phyloP scores from a whole-genome alignment of 2,797 vertebrate species.

The Sphenopsis melanotis region DNA sequence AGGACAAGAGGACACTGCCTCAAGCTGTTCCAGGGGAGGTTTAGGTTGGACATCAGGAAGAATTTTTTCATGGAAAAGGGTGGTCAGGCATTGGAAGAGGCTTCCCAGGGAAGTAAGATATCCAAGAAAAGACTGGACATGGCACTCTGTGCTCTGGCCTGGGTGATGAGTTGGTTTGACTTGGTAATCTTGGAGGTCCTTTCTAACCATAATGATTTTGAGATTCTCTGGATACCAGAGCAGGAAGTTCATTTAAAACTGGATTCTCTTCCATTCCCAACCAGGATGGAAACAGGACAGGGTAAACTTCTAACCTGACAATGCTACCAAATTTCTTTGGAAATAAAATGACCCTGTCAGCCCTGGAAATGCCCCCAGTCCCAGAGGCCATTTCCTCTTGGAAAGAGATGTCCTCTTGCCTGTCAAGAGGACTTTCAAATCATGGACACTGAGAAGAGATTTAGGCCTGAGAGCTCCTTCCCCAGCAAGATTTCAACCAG shows the following conservation, averaged over 20 bases:
- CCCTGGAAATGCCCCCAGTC: neutral
- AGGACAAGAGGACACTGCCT: neutral
- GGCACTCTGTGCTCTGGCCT: neutral
- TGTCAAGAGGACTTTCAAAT: neutral
- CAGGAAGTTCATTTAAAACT: neutral
- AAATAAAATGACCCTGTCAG: neutral
- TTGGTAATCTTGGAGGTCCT: accelerated
- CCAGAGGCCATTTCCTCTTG: neutral
- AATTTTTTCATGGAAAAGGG: neutral
- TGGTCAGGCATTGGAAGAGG: neutral
- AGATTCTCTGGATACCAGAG: neutral
- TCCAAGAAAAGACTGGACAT: neutral
- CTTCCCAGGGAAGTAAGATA: neutral
- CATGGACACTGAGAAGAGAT: neutral
- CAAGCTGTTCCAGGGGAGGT: neutral
- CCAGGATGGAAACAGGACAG: neutral
- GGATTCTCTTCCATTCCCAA: neutral
- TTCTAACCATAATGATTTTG: neutral
- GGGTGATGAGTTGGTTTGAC: neutral
- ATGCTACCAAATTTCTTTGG: neutral
- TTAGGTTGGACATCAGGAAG: neutral
- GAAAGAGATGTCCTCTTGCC: neutral
- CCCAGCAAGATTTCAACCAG: neutral
- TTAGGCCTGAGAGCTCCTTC: neutral
- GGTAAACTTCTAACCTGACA: neutral